phyloP scores from a whole-genome alignment of 2,888 invertebrate species.

The Aphidius colemani region DNA sequence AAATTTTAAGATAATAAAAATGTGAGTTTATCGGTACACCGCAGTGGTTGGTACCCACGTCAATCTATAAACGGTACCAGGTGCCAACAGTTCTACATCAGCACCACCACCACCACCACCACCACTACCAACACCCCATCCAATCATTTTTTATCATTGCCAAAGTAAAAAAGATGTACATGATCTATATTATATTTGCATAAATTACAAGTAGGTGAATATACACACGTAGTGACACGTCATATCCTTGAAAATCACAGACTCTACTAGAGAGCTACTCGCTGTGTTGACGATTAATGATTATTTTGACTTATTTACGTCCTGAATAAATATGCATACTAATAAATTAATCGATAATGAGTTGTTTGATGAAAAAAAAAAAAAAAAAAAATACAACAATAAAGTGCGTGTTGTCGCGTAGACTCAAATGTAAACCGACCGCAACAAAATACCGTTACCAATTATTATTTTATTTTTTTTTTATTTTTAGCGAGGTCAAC shows the following conservation, averaged over 20 bases:
- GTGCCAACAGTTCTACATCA: constrained; percentile 30
- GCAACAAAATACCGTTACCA: constrained; percentile 51
- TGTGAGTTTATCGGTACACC: constrained; percentile 43
- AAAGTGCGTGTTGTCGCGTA: constrained; percentile 39
- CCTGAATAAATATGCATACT: no score
- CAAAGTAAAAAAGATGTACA: no score
- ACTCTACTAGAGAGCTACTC: no score
- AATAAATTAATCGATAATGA: neutral
- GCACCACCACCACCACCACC: no score
- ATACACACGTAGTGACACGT: no score
- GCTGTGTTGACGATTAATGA: no score
- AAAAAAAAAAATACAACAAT: constrained; percentile 4
- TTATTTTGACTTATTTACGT: no score
- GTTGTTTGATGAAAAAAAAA: neutral
- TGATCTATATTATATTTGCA: no score
- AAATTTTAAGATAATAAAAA: constrained; percentile 6
- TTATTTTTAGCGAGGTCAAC: constrained; percentile 32
- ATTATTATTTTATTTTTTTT: constrained; percentile 35
- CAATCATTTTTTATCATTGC: no score
- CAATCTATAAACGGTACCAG: constrained; percentile 38
- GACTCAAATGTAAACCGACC: constrained; percentile 46
- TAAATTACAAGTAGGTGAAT: no score
- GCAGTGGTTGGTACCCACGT: constrained; percentile 37
- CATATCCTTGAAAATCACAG: no score
- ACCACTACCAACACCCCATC: no score